Base-by-base conservation (phyloP, 2,113 vertebrate species). In the Esox niger region DNA sequence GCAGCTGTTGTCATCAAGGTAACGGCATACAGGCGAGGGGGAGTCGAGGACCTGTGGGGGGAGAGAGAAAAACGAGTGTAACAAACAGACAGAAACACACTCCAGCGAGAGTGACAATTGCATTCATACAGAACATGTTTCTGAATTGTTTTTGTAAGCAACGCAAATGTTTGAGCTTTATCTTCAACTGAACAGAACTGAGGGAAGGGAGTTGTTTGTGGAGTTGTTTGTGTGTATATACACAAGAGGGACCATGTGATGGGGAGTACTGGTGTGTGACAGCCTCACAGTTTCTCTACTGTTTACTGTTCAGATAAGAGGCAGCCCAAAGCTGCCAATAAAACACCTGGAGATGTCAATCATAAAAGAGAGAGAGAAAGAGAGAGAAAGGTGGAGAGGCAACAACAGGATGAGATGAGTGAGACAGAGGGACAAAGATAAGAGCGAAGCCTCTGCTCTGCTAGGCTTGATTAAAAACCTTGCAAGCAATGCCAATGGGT, bases 1-100 rank as follows among this genome's bases (percentile, higher is more conserved):
- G 32, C 95, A 94, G 78, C 94, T 93, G 89, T 94, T 94, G 87
- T 99, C 97, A 0, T 98, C 95, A 32, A 99, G 83, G 84, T 97
- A 77, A 68, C 75, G 86, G 91, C 97, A 99, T 72, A 96, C 87
- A 33, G 85, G 82, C 0, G 93, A 90, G 0, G 87, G 74, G 0
- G 94, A 94, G 43, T 93, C 90, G 26, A 98, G 90, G 68, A 98
- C 93, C 90, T 94, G 55, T 1, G 33, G 43, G 62, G 17, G 63
- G 25, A 71, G 49, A 71, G 20, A 21, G 72, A 58, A 47, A 25
- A 0, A 57, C 25, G 30, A 29, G 20, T 17, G 27, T 59, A 29
- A 30, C 56, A 20, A 2, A 8, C 29, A 29, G 47, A 59, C 1
- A 59, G 15, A 59, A 20, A 59, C 25, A 59, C 6, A 59, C 57